Evolutionary conservation across 1,140 invertebrate genomes (phyloP).

Genomic region (Drosophila navojoa): DNA sequence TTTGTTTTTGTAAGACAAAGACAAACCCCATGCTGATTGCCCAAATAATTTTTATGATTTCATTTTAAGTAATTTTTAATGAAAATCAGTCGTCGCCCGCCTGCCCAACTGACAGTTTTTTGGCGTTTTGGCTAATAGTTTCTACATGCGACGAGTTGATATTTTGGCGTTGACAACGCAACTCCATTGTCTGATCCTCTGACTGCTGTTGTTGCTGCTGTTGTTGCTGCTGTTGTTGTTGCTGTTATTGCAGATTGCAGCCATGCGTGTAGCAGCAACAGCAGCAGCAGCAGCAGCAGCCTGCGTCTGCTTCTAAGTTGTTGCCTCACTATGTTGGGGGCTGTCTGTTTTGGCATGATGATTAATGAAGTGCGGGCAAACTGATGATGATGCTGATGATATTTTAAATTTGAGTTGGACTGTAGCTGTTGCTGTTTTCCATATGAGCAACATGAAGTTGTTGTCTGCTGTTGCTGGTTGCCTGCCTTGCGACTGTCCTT

Average conservation of each 20-base stretch:
- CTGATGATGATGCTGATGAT: slow-evolving; percentile 39
- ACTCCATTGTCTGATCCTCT: slow-evolving; percentile 38
- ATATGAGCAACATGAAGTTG: slow-evolving; percentile 33
- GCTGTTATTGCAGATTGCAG: slow-evolving; percentile 32
- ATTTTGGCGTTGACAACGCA: slow-evolving; percentile 59
- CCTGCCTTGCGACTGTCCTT: slow-evolving; percentile 23
- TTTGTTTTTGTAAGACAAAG: slow-evolving; percentile 29
- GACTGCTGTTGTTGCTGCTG: too few species aligned
- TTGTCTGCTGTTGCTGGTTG: neutral
- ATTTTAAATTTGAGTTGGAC: slow-evolving; percentile 21
- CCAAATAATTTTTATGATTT: slow-evolving; percentile 72
- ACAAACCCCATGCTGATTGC: slow-evolving; percentile 54
- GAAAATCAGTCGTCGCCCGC: slow-evolving; percentile 58
- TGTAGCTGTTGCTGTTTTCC: slow-evolving; percentile 24
- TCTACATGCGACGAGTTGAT: slow-evolving; percentile 77
- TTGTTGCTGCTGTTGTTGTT: slow-evolving; percentile 1
- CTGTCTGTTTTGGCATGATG: slow-evolving; percentile 70
- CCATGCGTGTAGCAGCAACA: slow-evolving; percentile 36
- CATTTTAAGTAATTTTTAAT: slow-evolving; percentile 77
- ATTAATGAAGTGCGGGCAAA: slow-evolving; percentile 82
- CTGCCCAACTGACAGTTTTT: slow-evolving; percentile 14
- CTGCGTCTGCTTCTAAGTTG: slow-evolving; percentile 24
- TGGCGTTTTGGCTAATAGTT: slow-evolving; percentile 80
- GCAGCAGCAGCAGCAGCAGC: neutral
- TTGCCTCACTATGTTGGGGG: slow-evolving; percentile 23